These are phyloP conservation scores for Tragelaphus imberbis DNA, from an alignment of 2,113 vertebrate species.

Conservation along the genomic window DNA sequence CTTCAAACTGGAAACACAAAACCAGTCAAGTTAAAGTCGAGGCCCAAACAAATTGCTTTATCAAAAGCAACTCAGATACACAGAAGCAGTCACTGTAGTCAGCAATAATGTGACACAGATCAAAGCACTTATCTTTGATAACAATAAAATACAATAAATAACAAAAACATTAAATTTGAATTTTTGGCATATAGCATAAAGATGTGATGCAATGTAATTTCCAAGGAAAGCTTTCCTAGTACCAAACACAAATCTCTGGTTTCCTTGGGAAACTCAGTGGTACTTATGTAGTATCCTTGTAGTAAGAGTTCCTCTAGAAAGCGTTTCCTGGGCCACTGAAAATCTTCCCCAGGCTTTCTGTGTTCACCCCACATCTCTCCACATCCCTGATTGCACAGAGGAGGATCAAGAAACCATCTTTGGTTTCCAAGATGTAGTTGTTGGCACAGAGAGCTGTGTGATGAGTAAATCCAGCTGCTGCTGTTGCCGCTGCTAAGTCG, in stretches of 20 bases:
- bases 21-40: neutral
- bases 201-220: neutral
- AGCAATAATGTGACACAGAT: neutral
- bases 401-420: neutral
- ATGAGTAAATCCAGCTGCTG: neutral
- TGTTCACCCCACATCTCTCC: neutral
- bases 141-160: neutral
- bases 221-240: neutral
- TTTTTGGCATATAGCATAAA: neutral
- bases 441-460: neutral
- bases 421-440: neutral
- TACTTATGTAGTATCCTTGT: neutral
- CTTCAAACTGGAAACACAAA: conserved; percentile 88
- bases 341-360: neutral
- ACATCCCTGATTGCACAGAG: neutral
- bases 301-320: neutral
- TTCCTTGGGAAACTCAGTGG: neutral
- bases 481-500: too few species aligned
- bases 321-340: neutral
- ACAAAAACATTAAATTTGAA: neutral
- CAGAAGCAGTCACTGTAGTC: neutral
- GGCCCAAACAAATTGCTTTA: neutral
- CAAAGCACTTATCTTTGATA: neutral
- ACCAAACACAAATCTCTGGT: neutral
- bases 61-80: neutral